Percentiles rank a stretch among this genome's conserved stretches.
Evolutionary conservation across 2,888 invertebrate species (phyloP).

Genomic region (Leistus spinibarbis): DNA sequence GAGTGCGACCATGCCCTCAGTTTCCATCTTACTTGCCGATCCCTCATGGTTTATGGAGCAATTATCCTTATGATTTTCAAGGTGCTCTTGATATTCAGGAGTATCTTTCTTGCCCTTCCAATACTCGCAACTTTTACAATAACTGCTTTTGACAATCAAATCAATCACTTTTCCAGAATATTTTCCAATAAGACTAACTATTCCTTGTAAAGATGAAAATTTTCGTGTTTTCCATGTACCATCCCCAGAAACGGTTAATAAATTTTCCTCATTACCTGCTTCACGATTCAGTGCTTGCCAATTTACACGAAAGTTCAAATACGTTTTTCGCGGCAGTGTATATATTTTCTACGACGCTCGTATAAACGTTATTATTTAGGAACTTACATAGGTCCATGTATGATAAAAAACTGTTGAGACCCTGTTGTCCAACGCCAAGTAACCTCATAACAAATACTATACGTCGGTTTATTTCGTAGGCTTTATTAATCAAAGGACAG

Average conservation of each 20-base stretch:
- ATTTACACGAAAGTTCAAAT: no score
- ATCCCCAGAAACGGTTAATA: background rate
- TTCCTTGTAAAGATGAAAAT: background rate
- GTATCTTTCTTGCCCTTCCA: background rate
- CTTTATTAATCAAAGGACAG: no score
- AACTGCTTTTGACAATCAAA: background rate
- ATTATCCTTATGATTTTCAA: background rate
- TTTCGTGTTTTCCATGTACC: background rate
- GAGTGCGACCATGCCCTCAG: constrained; percentile 40
- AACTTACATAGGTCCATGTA: no score
- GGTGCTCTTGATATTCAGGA: background rate
- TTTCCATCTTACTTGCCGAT: constrained; percentile 43
- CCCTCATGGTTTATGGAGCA: constrained; percentile 1
- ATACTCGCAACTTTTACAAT: background rate
- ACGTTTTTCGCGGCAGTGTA: no score
- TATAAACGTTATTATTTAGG: no score
- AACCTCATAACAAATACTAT: no score
- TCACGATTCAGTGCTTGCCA: no score
- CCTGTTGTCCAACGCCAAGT: no score
- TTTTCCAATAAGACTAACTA: background rate
- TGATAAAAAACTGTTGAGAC: no score
- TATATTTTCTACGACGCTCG: no score
- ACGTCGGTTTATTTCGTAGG: no score
- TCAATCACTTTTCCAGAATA: background rate
- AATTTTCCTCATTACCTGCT: no score